These are phyloP conservation scores for Oppia nitens DNA, from an alignment of 1,140 invertebrate genomes.

Conservation along the genomic window DNA sequence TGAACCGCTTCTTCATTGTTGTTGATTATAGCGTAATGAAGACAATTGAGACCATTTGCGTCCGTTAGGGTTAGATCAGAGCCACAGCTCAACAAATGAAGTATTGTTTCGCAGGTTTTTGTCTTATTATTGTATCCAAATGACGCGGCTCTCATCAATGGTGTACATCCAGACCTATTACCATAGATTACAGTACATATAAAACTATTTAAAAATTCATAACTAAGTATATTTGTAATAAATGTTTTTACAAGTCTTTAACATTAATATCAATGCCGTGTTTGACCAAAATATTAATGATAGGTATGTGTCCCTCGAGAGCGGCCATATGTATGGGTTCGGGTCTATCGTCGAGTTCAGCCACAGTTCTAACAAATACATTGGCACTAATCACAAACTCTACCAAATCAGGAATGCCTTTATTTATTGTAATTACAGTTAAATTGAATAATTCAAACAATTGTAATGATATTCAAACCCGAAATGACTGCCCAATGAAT, in stretches of 20 bases:
- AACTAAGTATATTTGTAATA: not conserved
- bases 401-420: not conserved
- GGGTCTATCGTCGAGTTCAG: not conserved
- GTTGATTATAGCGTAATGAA: not conserved
- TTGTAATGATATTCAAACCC: not conserved
- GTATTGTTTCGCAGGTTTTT: not conserved
- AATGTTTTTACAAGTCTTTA: not conserved
- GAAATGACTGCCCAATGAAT: conserved; percentile 1
- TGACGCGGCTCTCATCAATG: not conserved
- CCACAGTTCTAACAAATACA: not conserved
- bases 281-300: not conserved
- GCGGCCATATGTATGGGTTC: not conserved
- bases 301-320: not conserved
- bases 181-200: not conserved
- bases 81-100: not conserved
- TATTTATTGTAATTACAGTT: not conserved
- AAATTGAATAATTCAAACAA: not conserved
- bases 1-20: not conserved
- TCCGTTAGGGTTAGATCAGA: not conserved
- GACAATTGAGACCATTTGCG: not conserved
- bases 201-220: not conserved
- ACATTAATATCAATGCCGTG: not conserved
- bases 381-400: not conserved
- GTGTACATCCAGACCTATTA: not conserved
- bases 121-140: not conserved